These are phyloP conservation scores for Orius insidiosus DNA, from an alignment of 1,140 invertebrate genomes.

Conservation along the genomic window DNA sequence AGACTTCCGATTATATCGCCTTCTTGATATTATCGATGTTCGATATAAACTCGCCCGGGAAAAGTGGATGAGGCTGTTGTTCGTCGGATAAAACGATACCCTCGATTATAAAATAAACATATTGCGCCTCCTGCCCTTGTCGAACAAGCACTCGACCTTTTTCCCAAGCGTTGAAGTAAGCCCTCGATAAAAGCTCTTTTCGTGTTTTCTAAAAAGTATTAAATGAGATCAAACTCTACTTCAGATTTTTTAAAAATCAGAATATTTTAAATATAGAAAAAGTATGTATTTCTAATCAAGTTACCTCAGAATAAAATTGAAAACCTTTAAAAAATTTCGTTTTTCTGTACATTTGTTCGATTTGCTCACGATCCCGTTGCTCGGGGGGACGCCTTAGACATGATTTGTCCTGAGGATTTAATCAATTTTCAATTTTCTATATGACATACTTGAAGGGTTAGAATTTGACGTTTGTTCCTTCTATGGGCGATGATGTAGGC, in stretches of 20 bases:
- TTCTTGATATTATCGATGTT: constrained; percentile 6
- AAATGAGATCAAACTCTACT: no score
- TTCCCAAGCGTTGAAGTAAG: not conserved
- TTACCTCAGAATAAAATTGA: no score
- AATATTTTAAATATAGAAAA: no score
- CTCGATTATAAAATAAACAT: constrained; percentile 4
- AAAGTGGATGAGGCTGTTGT: constrained; percentile 4
- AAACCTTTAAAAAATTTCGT: no score
- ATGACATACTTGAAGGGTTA: constrained; percentile 1
- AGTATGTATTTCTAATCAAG: no score
- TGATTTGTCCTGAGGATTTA: no score
- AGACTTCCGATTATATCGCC: constrained; percentile 7
- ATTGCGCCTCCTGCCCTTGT: constrained; percentile 2
- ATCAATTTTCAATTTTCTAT: no score
- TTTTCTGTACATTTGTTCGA: no score
- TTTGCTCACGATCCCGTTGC: no score
- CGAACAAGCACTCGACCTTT: constrained; percentile 4
- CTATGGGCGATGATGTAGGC: constrained; percentile 2
- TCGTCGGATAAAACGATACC: constrained; percentile 1
- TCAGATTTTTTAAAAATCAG: no score
- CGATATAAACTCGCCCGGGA: constrained; percentile 1
- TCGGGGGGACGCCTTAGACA: no score
- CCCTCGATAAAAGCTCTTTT: constrained; percentile 1
- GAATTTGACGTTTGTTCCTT: not conserved
- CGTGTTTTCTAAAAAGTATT: not conserved